Percentiles rank a stretch among this genome's conserved stretches.
These are phyloP conservation scores for Mythimna albipuncta DNA, from an alignment of 2,888 invertebrate genomes.

Conservation along the genomic window DNA sequence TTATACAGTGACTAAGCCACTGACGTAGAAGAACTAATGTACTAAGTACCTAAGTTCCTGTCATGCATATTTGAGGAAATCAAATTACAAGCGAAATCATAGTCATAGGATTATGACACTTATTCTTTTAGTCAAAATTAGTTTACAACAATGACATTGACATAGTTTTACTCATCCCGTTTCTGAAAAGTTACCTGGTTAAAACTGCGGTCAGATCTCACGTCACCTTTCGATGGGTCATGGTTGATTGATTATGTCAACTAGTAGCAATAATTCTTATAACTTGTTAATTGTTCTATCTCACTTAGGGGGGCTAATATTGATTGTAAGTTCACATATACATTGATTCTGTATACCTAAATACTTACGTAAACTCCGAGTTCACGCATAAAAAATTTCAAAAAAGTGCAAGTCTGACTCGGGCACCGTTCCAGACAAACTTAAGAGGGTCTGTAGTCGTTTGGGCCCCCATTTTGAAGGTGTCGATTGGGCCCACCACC, in stretches of 20 bases:
- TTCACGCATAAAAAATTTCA: too few species aligned
- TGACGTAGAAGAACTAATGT: not conserved
- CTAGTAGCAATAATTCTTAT: too few species aligned
- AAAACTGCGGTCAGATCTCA: not conserved
- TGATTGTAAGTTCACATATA: too few species aligned
- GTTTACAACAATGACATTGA: not conserved
- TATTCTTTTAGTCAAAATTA: not conserved
- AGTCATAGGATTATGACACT: not conserved
- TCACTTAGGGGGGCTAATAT: too few species aligned
- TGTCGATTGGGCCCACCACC: too few species aligned
- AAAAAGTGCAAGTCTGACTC: too few species aligned
- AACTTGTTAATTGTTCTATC: too few species aligned
- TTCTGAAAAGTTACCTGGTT: slow-evolving; percentile 21
- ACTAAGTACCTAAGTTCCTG: not conserved
- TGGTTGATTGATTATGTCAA: not conserved
- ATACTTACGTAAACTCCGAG: too few species aligned
- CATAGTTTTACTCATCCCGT: slow-evolving; percentile 9
- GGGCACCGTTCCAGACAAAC: too few species aligned
- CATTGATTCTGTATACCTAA: too few species aligned
- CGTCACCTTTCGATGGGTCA: not conserved
- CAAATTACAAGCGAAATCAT: not conserved
- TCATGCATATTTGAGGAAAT: slow-evolving; percentile 8
- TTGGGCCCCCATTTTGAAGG: too few species aligned
- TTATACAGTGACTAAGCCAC: not conserved
- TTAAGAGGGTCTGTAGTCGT: too few species aligned